Base-by-base conservation (phyloP, 2,113 vertebrate genomes). In the Meles meles region DNA sequence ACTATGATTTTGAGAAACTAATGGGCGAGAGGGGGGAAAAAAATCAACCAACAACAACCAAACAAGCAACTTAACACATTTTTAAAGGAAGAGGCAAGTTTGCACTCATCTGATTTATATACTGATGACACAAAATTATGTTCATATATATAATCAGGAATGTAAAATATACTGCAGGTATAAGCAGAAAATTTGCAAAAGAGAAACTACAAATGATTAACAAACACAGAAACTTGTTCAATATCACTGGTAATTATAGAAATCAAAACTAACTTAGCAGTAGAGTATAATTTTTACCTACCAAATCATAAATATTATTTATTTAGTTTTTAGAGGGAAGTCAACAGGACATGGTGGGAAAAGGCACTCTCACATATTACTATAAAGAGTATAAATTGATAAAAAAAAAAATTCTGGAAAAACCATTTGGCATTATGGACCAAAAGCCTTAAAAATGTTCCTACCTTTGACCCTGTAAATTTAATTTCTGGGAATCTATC, bases 401-500 rank as follows among this genome's bases (percentile, higher is more conserved):
- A 10, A 10, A 2, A 29, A 63, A 91, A 92, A 88, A 1, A 34
- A 29, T 84, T 86, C 86, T 91, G 39, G 71, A 94, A 96, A 97
- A 93, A 65, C 13, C 49, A 88, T 39, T 90, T 96, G 69, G 71
- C 71, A 82, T 88, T 92, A 83, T n/a, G 31, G 69, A 93, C 92
- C 34, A 90, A 93, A 15, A 96, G 42, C 13, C 69, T 97, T 96
- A 95, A 96, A 97, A 96, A 72, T 72, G 49, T 61, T 59, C 34
- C 87, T 49, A 92, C 69, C 49, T 96, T 93, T 97, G 96, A 97
- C 93, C 95, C 90, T 90, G 3, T 34, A 95, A 76, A 96, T 95
- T 97, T 93, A 95, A 96, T 94, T 97, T 97, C 97, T 96, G 90
- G 95, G 80, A 95, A 96, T 90, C 31, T 88, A 39, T 96, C 76